These are phyloP conservation scores for Cirrhinus mrigala DNA, from an alignment of 2,797 vertebrate species.

Conservation along the genomic window DNA sequence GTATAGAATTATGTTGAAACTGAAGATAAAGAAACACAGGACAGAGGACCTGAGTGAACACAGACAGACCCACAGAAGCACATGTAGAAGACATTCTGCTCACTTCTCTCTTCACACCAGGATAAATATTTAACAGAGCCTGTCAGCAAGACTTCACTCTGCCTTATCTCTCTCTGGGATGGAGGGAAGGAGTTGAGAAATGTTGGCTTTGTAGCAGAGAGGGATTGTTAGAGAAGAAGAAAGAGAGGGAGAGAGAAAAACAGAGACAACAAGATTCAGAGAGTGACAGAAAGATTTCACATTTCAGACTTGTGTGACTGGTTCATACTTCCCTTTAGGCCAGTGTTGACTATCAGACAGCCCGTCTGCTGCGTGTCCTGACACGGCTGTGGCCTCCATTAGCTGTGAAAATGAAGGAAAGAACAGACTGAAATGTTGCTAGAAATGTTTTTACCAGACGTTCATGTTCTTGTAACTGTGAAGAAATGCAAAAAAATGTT, in stretches of 20 bases:
- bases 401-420: slow-evolving; percentile 26
- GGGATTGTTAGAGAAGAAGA: slow-evolving; percentile 38
- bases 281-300: slow-evolving; percentile 44
- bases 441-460: slow-evolving; percentile 31
- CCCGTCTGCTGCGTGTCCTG: slow-evolving; percentile 32
- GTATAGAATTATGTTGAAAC: slow-evolving; percentile 48
- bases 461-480: neutral
- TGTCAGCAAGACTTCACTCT: slow-evolving; percentile 68
- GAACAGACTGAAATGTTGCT: slow-evolving; percentile 17
- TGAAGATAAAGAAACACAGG: neutral
- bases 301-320: slow-evolving; percentile 57
- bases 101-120: slow-evolving; percentile 70
- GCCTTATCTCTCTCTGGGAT: slow-evolving; percentile 56
- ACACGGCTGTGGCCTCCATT: slow-evolving; percentile 48
- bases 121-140: slow-evolving; percentile 81
- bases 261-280: slow-evolving; percentile 51
- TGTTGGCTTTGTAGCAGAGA: slow-evolving; percentile 18
- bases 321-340: slow-evolving; percentile 36
- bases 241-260: slow-evolving; percentile 47
- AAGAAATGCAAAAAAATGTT: neutral
- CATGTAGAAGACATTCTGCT: slow-evolving; percentile 77
- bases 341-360: slow-evolving; percentile 26
- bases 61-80: slow-evolving; percentile 68
- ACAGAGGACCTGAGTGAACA: slow-evolving; percentile 64
- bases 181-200: slow-evolving; percentile 50